Conservation (phyloP, 2,113 vertebrate genomes). For the Pelodiscus sinensis region DNA sequence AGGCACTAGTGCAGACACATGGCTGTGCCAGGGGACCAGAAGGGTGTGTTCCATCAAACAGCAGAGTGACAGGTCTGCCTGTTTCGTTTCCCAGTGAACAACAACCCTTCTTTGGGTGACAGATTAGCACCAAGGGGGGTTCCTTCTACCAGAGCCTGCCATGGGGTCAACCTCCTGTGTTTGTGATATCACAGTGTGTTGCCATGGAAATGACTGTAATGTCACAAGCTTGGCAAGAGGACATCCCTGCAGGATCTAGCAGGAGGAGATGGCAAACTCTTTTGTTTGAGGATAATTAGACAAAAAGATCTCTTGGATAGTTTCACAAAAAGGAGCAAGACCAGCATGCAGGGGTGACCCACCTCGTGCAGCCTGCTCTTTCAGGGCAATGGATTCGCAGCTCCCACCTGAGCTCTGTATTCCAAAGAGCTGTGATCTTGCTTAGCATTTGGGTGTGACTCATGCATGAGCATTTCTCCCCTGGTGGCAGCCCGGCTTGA, state of each 20-base stretch:
- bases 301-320: neutral
- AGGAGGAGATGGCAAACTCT: neutral
- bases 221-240: neutral
- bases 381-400: neutral
- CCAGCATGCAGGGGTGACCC: neutral
- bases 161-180: fast-evolving
- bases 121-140: neutral
- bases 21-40: neutral
- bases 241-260: neutral
- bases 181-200: neutral
- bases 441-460: neutral
- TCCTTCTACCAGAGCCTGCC: neutral
- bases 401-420: neutral
- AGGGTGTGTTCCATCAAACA: neutral
- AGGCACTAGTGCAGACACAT: neutral
- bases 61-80: neutral
- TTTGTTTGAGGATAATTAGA: neutral
- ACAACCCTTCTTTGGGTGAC: fast-evolving
- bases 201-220: neutral
- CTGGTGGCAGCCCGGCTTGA: neutral
- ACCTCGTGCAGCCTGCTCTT: neutral
- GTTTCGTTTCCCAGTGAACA: neutral
- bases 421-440: neutral
- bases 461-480: neutral
- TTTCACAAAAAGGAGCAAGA: neutral